phyloP scores from a whole-genome alignment of 2,888 invertebrate genomes.

The Apodemia zela region DNA sequence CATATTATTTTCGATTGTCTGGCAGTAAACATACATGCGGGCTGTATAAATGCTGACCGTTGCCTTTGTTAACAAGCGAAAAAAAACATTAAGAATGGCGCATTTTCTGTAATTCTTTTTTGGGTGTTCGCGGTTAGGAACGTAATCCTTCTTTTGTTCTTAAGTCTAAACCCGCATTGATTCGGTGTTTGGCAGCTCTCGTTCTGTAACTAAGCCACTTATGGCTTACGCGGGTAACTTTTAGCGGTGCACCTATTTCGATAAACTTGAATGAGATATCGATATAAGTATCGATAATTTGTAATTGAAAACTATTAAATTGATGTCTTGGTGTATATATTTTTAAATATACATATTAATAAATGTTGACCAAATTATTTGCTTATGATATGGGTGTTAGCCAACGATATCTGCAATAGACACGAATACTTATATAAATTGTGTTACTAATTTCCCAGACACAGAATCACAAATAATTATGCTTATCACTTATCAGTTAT shows the following conservation, averaged over 20 bases:
- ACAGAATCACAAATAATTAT: too few relatives aligned
- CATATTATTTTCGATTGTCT: slow-evolving; percentile 17
- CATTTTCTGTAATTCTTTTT: slow-evolving; percentile 56
- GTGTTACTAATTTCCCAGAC: too few relatives aligned
- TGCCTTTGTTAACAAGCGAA: slow-evolving; percentile 39
- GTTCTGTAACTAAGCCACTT: slow-evolving; percentile 75
- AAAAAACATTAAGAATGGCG: slow-evolving; percentile 34
- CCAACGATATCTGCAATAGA: too few relatives aligned
- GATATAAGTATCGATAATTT: slow-evolving; percentile 26
- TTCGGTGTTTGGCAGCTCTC: slow-evolving; percentile 64
- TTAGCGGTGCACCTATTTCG: slow-evolving; percentile 25
- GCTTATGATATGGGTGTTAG: too few relatives aligned
- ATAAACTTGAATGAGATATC: slow-evolving; percentile 26
- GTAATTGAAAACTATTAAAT: neutral
- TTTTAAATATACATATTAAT: too few relatives aligned
- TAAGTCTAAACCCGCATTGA: slow-evolving; percentile 62
- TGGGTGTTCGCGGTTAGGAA: slow-evolving; percentile 36
- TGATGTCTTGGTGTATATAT: too few relatives aligned
- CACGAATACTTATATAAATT: too few relatives aligned
- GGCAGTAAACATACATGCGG: slow-evolving; percentile 29
- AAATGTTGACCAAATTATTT: too few relatives aligned
- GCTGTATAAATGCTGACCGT: slow-evolving; percentile 38
- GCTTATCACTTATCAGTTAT: too few relatives aligned
- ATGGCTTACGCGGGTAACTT: slow-evolving; percentile 46
- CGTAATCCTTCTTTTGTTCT: slow-evolving; percentile 71